Evolutionary conservation across 2,113 vertebrate species (phyloP).

Genomic region (Acanthochromis polyacanthus): DNA sequence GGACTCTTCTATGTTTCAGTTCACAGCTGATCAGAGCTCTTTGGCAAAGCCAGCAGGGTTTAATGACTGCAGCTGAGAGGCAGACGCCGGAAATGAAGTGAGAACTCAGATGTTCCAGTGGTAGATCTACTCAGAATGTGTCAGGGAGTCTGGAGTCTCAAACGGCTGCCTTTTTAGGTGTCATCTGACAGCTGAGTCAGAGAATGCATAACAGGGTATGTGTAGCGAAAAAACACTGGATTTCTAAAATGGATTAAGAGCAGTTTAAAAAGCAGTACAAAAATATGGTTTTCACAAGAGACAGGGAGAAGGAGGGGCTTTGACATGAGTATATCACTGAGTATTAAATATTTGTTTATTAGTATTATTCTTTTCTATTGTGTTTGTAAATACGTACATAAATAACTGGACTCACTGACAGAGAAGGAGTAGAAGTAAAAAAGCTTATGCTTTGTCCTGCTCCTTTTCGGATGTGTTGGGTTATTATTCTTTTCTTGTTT

Average conservation of each 20-base stretch:
- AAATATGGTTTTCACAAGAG: too few relatives aligned
- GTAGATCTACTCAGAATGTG: constrained; percentile 8
- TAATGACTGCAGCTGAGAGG: constrained; percentile 11
- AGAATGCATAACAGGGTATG: constrained; percentile 11
- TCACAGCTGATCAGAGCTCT: constrained; percentile 1
- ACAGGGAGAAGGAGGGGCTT: too few relatives aligned
- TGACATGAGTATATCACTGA: too few relatives aligned
- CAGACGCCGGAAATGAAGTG: background rate
- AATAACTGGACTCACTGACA: too few relatives aligned
- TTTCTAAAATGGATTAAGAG: constrained; percentile 16
- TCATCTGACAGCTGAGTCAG: constrained; percentile 24
- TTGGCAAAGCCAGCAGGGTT: constrained; percentile 2
- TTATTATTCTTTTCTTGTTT: too few relatives aligned
- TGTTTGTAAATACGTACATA: too few relatives aligned
- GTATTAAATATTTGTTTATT: too few relatives aligned
- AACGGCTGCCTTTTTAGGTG: constrained; percentile 7
- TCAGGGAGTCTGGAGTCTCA: constrained; percentile 32
- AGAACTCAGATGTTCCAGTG: background rate
- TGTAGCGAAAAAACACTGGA: background rate
- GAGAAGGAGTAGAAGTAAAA: too few relatives aligned
- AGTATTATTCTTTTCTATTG: too few relatives aligned
- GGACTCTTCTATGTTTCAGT: background rate
- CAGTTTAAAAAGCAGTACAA: too few relatives aligned
- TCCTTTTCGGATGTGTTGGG: too few relatives aligned
- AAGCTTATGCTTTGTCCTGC: too few relatives aligned